phyloP scores from a whole-genome alignment of 2,797 vertebrate genomes.

The Knipowitschia caucasica region DNA sequence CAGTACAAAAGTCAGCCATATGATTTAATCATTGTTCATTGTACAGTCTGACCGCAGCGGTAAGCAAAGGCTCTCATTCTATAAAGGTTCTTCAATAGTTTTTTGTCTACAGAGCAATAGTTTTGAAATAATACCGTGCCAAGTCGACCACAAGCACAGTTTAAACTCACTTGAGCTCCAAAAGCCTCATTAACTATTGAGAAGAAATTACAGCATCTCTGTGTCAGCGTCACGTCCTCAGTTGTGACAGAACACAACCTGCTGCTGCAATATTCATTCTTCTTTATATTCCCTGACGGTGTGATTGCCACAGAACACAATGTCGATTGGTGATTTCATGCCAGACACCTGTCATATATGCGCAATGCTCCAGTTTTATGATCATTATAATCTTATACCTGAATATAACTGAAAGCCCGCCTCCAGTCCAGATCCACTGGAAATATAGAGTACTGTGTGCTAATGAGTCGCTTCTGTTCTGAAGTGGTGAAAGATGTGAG shows the following conservation, averaged over 20 bases:
- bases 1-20: too few species aligned
- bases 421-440: constrained; percentile 4
- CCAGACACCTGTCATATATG: constrained; percentile 1
- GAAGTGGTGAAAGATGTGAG: constrained; percentile 29
- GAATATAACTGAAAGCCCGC: constrained; percentile 5
- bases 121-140: too few species aligned
- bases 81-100: too few species aligned
- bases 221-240: constrained; percentile 4
- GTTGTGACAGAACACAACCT: constrained; percentile 5
- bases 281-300: constrained; percentile 6
- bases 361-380: not conserved
- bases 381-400: constrained; percentile 1
- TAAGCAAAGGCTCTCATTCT: too few species aligned
- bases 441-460: constrained; percentile 21
- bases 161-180: not conserved
- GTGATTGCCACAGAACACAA: constrained; percentile 7
- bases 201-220: not conserved
- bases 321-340: constrained; percentile 1
- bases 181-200: not conserved
- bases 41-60: too few species aligned
- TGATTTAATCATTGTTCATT: too few species aligned
- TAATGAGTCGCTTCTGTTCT: constrained; percentile 18
- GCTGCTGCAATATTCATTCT: not conserved
- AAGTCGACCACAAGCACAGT: not conserved
- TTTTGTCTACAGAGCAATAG: not conserved